Conservation (phyloP, 23 tunicate species). For the Aplidium turbinatum region DNA sequence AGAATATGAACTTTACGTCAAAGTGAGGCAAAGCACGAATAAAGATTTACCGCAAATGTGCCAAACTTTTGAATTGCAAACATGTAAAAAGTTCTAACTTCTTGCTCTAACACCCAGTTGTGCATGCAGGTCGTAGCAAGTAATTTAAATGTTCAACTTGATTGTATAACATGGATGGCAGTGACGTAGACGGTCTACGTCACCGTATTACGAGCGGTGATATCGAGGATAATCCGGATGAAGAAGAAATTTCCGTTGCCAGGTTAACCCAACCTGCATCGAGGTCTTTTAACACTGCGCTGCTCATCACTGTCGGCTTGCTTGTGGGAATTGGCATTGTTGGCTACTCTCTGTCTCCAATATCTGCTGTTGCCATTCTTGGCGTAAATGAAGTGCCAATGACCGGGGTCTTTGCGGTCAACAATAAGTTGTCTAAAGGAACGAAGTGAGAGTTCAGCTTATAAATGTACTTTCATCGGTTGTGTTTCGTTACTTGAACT, state of each 20-base stretch:
- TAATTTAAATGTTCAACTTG: no score
- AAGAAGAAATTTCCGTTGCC: neutral
- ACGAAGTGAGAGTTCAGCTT: constrained; percentile 21
- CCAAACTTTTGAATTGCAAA: no score
- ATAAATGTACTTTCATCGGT: neutral
- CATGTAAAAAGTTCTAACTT: no score
- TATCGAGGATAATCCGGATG: neutral
- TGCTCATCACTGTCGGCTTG: neutral
- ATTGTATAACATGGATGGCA: no score
- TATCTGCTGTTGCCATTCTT: constrained; percentile 25
- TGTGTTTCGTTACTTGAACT: no score
- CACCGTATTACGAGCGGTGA: neutral
- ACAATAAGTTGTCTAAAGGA: constrained; percentile 31
- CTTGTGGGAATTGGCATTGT: neutral
- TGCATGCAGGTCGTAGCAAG: no score
- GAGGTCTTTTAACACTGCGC: neutral
- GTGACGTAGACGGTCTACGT: no score
- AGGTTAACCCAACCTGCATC: constrained; percentile 6
- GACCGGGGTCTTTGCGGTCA: constrained; percentile 34
- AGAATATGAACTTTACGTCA: no score
- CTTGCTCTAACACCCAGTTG: no score
- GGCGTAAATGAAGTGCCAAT: constrained; percentile 13
- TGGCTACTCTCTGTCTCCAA: constrained; percentile 40
- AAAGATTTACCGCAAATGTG: no score
- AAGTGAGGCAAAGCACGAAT: no score